phyloP scores from a whole-genome alignment of 64 coral and sea anemone genomes.

The Stichodactyla helianthus region DNA sequence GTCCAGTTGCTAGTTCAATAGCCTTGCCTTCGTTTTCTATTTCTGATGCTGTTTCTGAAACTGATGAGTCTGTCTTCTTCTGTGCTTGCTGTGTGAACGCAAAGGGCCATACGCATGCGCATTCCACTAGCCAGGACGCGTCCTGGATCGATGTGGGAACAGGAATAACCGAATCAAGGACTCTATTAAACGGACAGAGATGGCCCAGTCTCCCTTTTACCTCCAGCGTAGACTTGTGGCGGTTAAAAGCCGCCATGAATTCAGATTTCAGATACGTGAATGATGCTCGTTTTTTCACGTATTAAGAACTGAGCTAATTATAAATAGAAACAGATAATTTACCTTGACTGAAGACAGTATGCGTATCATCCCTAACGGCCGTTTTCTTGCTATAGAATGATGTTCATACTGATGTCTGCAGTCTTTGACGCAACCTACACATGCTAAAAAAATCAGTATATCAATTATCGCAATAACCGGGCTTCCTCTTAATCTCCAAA shows the following conservation, averaged over 20 bases:
- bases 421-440: no score
- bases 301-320: neutral
- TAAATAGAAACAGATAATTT: neutral
- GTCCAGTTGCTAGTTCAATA: neutral
- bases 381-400: neutral
- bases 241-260: neutral
- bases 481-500: no score
- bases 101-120: neutral
- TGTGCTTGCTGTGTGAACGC: neutral
- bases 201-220: neutral
- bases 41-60: neutral
- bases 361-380: neutral
- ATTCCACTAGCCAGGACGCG: neutral
- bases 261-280: neutral
- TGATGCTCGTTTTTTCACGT: neutral
- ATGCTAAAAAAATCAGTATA: no score
- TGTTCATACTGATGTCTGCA: neutral
- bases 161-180: neutral
- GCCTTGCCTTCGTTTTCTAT: neutral
- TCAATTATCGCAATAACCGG: no score
- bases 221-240: conserved; percentile 59
- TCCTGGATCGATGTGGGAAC: neutral
- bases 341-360: neutral
- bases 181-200: neutral
- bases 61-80: neutral